Conservation (phyloP, 2,113 vertebrate genomes). For the Lates calcarifer region DNA sequence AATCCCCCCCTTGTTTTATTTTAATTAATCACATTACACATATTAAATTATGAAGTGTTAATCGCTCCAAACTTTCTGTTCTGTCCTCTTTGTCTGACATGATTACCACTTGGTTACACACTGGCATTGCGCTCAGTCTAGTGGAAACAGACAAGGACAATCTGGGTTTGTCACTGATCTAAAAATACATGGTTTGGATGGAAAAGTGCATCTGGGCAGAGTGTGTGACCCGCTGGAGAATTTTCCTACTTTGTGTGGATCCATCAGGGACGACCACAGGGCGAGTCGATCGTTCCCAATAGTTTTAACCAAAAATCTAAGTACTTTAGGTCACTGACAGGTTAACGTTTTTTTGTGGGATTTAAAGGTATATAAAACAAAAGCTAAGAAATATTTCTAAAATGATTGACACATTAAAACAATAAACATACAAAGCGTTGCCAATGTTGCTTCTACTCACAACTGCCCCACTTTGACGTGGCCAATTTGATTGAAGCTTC, state of each 20-base stretch:
- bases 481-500: too few relatives aligned
- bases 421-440: too few relatives aligned
- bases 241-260: constrained; percentile 45
- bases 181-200: constrained; percentile 47
- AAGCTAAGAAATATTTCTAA: too few relatives aligned
- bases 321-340: too few relatives aligned
- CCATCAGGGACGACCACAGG: constrained; percentile 23
- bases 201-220: constrained; percentile 37
- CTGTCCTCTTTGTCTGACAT: not conserved
- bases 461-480: too few relatives aligned
- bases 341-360: too few relatives aligned
- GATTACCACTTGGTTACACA: not conserved
- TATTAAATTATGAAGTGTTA: not conserved
- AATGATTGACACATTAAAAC: too few relatives aligned
- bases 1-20: not conserved
- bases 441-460: too few relatives aligned
- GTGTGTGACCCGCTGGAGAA: not conserved
- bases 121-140: not conserved
- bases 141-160: constrained; percentile 41
- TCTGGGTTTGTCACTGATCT: constrained; percentile 24
- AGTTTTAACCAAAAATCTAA: too few relatives aligned
- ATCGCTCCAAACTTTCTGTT: not conserved
- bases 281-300: not conserved
- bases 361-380: too few relatives aligned
- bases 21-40: not conserved